Conservation (phyloP, 2,888 invertebrate species). For the Tolmerus cingulatus region DNA sequence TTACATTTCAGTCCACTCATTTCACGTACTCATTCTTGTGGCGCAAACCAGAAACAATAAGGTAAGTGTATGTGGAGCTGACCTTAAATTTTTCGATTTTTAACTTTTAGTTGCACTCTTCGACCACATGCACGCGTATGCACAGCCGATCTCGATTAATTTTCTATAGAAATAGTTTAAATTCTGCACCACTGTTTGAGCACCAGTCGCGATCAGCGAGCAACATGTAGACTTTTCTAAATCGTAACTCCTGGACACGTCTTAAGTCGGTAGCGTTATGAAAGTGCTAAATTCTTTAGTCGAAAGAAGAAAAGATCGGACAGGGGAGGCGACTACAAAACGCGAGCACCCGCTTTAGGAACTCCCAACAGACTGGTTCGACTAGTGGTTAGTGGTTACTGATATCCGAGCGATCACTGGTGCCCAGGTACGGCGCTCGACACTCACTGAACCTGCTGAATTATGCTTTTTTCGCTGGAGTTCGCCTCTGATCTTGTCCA, state of each 20-base stretch:
- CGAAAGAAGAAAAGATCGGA: not conserved
- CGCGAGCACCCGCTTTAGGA: constrained; percentile 46
- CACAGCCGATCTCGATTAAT: not conserved
- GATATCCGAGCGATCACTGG: constrained; percentile 42
- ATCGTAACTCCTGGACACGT: not conserved
- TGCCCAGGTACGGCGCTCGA: constrained; percentile 34
- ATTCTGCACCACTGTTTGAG: not conserved
- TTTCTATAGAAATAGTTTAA: not conserved
- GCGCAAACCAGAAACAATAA: constrained; percentile 13
- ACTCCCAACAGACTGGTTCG: constrained; percentile 45
- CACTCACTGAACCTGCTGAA: constrained; percentile 37
- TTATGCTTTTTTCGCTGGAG: constrained; percentile 2
- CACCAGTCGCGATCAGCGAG: not conserved
- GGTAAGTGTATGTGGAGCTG: constrained; percentile 19
- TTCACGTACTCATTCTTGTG: not conserved
- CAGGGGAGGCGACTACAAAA: constrained; percentile 1
- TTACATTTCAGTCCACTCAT: not conserved
- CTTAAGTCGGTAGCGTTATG: not conserved
- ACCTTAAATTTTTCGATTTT: constrained; percentile 10
- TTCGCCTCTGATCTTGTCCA: not conserved
- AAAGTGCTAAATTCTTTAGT: not conserved
- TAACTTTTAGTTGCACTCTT: not conserved
- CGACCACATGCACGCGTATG: not conserved
- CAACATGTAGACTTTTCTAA: not conserved
- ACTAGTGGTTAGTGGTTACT: constrained; percentile 32